These are phyloP conservation scores for Charadrius vociferus DNA, from an alignment of 2,113 vertebrate genomes.

Conservation along the genomic window DNA sequence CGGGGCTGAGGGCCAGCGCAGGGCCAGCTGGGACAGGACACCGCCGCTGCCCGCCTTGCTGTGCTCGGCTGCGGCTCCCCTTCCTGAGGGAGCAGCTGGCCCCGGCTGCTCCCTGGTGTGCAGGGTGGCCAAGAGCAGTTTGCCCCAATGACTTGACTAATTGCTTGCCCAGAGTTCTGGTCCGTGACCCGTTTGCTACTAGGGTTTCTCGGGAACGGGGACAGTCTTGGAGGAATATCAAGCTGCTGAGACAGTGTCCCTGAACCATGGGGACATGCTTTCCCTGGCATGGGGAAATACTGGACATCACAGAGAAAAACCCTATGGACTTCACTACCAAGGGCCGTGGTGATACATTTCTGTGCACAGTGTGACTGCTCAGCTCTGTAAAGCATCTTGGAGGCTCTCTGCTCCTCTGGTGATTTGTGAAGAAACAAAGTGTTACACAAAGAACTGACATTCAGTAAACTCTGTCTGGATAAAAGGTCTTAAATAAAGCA, in stretches of 20 bases:
- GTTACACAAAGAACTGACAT: neutral
- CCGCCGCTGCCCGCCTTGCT: accelerated
- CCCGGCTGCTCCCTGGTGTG: accelerated
- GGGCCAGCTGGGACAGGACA: neutral
- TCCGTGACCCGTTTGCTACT: neutral
- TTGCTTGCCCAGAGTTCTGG: neutral
- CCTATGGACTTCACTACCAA: neutral
- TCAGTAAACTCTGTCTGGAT: neutral
- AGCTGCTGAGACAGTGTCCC: neutral
- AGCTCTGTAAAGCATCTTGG: neutral
- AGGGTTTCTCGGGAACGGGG: neutral
- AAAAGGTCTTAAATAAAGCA: neutral
- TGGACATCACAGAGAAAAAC: neutral
- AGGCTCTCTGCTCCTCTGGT: neutral
- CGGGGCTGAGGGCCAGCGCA: neutral
- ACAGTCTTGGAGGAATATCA: neutral
- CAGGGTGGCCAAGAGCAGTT: neutral
- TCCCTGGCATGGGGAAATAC: neutral
- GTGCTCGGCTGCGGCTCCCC: accelerated
- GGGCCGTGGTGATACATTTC: neutral
- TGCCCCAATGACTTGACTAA: neutral
- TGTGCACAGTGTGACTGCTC: neutral
- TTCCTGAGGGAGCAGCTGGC: neutral
- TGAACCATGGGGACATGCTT: neutral
- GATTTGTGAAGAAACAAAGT: neutral